phyloP scores from a whole-genome alignment of 2,888 invertebrate species.

The Limnephilus auricula region DNA sequence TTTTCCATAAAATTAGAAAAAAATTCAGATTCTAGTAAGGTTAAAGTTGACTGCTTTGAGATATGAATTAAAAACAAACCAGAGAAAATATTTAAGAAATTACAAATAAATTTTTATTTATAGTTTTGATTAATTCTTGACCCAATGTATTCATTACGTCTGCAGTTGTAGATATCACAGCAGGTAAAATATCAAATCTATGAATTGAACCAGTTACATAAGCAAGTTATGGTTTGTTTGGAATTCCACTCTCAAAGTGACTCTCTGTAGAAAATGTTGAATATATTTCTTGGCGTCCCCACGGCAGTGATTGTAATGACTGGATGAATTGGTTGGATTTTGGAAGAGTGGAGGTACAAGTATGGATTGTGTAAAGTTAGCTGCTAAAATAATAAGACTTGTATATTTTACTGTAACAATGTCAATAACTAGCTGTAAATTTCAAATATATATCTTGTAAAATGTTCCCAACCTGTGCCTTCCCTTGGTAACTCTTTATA shows the following conservation, averaged over 20 bases:
- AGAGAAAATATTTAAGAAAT: neutral
- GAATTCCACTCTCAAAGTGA: neutral
- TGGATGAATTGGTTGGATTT: neutral
- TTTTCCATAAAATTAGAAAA: neutral
- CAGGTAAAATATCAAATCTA: neutral
- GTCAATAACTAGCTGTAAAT: slow-evolving; percentile 66
- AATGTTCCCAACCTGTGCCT: slow-evolving; percentile 66
- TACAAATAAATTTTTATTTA: neutral
- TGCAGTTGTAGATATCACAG: neutral
- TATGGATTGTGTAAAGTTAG: slow-evolving; percentile 40
- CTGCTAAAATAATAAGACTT: slow-evolving; percentile 63
- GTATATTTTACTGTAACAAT: slow-evolving; percentile 61
- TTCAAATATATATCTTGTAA: slow-evolving; percentile 59
- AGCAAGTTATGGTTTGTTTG: neutral
- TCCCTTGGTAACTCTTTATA: slow-evolving; percentile 58
- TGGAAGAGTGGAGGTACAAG: slow-evolving; percentile 13
- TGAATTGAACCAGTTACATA: neutral
- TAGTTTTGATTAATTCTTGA: neutral
- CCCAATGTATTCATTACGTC: neutral
- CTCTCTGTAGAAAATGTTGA: neutral
- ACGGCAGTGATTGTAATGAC: neutral
- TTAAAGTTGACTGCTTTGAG: neutral
- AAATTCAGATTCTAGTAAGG: neutral
- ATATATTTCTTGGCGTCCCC: slow-evolving; percentile 19
- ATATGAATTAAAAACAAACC: neutral